Evolutionary conservation across 2,797 vertebrate species (phyloP), one percentile per base, ranked within the genome.

Genomic region (Poeciliopsis infans): DNA sequence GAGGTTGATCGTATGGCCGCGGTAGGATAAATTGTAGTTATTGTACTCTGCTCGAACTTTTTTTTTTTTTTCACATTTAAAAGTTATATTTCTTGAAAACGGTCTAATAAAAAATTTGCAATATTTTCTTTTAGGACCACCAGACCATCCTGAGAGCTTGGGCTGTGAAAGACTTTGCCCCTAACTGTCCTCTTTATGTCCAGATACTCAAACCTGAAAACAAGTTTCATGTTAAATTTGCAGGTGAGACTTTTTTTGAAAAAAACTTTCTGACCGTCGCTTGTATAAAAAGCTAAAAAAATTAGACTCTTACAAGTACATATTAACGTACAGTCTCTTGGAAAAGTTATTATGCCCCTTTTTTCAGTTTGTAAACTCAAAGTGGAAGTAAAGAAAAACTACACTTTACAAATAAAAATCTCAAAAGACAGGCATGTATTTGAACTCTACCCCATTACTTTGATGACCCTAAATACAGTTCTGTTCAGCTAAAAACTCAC

Each of bases 161-260:
- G 98, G 98, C 97, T 0, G 98, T 98, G 78, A 98, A 98, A 87
- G 97, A 98, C 83, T 99, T 98, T 28, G 97, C 97, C 81, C 97
- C 97, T 2, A 97, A 97, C 72, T 99, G 97, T 20, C 97, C 97
- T 0, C 96, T 98, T 15, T 99, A 98, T 0, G 97, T 99, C 78
- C 98, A 98, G 93, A 99, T 99, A 79, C 93, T 99, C 74, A 99
- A 98, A 92, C 97, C 98, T 0, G 97, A 99, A 84, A 99, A 98
- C 78, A 99, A 98, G 87, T 98, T 99, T 31, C 98, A 98, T 0
- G 98, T 99, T 0, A 99, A 99, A 92, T 99, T 99, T 90, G 97
- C 98, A 0, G 97, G 97, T 98, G 85, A 88, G 83, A 45, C 70
- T 79, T 51, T 49, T 49, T 20, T 6, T 20, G 1, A 45, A 45